Evolutionary conservation across 2,797 vertebrate genomes (phyloP).

Genomic region (Cyprinodon diabolis): DNA sequence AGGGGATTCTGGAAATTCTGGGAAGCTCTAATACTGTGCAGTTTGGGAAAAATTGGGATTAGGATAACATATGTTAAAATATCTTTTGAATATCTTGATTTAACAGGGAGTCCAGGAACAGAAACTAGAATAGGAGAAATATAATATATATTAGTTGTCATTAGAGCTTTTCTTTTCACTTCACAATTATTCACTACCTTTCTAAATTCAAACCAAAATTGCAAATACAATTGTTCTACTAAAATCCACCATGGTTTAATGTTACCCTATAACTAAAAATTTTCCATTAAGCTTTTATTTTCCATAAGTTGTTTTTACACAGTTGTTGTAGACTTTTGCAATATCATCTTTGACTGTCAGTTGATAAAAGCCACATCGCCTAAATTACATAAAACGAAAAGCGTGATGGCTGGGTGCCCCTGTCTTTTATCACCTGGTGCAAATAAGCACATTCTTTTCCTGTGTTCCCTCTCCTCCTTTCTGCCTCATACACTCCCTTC

Average conservation of each 20-base stretch:
- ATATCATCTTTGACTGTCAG: slow-evolving; percentile 7
- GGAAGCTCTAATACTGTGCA: too few species aligned
- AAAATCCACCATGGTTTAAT: background rate
- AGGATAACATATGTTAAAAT: too few species aligned
- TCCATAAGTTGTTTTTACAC: slow-evolving; percentile 8
- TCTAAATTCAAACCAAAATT: background rate
- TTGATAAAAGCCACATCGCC: slow-evolving; percentile 56
- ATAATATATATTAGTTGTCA: too few species aligned
- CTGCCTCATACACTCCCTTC: slow-evolving; percentile 32
- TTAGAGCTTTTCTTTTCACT: background rate
- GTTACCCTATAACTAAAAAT: background rate
- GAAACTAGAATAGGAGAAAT: too few species aligned
- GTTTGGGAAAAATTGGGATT: too few species aligned
- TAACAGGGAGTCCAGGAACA: too few species aligned
- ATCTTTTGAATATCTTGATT: too few species aligned
- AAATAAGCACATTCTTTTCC: slow-evolving; percentile 62
- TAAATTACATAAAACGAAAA: slow-evolving; percentile 51
- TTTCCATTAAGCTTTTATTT: background rate
- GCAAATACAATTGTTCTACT: background rate
- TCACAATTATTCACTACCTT: background rate
- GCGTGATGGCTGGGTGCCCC: slow-evolving; percentile 53
- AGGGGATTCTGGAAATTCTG: too few species aligned
- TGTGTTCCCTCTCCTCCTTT: slow-evolving; percentile 43
- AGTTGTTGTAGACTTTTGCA: slow-evolving; percentile 11
- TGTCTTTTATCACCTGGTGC: slow-evolving; percentile 58